Evolutionary conservation across 2,113 vertebrate species (phyloP).

Genomic region (Notechis scutatus): DNA sequence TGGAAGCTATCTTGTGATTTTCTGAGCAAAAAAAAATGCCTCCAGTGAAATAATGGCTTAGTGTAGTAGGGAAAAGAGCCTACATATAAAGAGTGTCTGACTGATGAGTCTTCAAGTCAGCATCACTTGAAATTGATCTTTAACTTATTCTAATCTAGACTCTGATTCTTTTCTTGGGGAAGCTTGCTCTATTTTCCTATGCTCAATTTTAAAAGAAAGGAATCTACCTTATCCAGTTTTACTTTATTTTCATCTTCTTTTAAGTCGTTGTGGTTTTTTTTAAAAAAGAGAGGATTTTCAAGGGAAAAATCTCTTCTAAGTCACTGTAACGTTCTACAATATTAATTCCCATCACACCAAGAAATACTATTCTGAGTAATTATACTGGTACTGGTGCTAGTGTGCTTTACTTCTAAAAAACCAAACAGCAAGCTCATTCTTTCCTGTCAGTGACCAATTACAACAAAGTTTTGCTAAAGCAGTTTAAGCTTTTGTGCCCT

Average conservation of each 20-base stretch:
- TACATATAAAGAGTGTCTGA: not conserved
- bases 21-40: not conserved
- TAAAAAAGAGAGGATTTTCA: not conserved
- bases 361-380: not conserved
- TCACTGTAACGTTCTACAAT: conserved; percentile 27
- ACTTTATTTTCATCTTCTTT: not conserved
- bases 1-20: not conserved
- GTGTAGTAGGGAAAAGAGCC: no score
- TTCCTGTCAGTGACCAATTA: conserved; percentile 44
- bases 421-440: conserved; percentile 30
- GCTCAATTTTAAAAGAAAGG: not conserved
- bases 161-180: not conserved
- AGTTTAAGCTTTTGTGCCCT: conserved; percentile 37
- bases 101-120: not conserved
- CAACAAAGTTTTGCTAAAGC: conserved; percentile 50
- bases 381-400: not conserved
- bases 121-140: not conserved
- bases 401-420: conserved; percentile 32
- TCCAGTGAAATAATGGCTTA: not conserved
- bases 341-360: conserved; percentile 36
- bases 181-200: not conserved
- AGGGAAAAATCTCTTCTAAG: conserved; percentile 11
- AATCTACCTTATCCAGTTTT: not conserved
- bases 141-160: not conserved
- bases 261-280: not conserved